Conservation (phyloP, 2,888 invertebrate genomes). For the Isoperla grammatica region DNA sequence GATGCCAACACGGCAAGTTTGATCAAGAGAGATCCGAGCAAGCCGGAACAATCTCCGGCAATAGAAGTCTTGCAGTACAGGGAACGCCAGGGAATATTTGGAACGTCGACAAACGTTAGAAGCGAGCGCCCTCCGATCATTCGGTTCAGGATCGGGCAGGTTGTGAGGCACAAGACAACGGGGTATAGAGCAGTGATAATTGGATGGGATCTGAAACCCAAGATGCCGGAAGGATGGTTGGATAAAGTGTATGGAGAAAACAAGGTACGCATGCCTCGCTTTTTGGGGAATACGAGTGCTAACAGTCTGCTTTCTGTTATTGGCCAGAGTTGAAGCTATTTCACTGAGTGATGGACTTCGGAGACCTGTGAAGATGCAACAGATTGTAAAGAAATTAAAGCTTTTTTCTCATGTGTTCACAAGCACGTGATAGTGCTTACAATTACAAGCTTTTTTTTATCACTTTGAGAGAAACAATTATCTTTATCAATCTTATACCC, state of each 20-base stretch:
- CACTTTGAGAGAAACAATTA: too few species aligned
- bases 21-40: neutral
- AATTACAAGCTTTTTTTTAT: too few species aligned
- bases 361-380: too few species aligned
- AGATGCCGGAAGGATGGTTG: conserved; percentile 29
- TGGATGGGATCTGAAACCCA: conserved; percentile 48
- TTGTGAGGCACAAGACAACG: conserved; percentile 44
- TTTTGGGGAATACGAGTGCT: too few species aligned
- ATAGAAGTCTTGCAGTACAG: conserved; percentile 42
- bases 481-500: too few species aligned
- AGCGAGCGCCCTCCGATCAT: conserved; percentile 42
- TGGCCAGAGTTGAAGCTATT: too few species aligned
- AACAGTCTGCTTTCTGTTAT: too few species aligned
- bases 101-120: conserved; percentile 42
- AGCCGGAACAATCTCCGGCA: conserved; percentile 43
- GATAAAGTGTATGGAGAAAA: conserved; percentile 18
- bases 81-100: conserved; percentile 42
- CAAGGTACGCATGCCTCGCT: conserved; percentile 22
- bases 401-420: too few species aligned
- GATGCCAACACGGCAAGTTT: conserved; percentile 15
- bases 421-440: too few species aligned
- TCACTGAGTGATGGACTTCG: too few species aligned
- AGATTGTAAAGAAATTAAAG: too few species aligned
- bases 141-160: conserved; percentile 48
- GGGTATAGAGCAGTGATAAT: conserved; percentile 49